Percentiles rank a stretch among this genome's conserved stretches.
Evolutionary conservation across 2,888 invertebrate genomes (phyloP).

Genomic region (Marasmarcha lunaedactyla): DNA sequence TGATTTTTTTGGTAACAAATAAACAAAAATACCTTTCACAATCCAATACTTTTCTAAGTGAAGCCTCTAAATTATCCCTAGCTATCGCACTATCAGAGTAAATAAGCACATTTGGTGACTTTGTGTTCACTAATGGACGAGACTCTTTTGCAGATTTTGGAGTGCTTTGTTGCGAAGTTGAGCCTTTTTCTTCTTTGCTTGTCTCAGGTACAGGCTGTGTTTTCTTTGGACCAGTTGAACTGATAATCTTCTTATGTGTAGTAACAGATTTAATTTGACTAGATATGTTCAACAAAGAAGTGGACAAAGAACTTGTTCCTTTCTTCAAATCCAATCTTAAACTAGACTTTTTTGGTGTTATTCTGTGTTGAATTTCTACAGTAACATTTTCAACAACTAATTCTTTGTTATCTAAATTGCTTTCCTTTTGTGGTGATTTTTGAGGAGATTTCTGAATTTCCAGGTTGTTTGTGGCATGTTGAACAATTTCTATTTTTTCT

Average conservation of each 20-base stretch:
- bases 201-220: conserved; percentile 35
- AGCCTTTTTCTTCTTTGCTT: conserved; percentile 33
- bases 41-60: conserved; percentile 77
- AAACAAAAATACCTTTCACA: conserved; percentile 71
- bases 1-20: too few relatives aligned
- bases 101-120: conserved; percentile 85
- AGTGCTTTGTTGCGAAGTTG: conserved; percentile 35
- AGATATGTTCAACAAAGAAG: conserved; percentile 56
- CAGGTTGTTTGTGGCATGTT: conserved; percentile 12
- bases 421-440: conserved; percentile 23
- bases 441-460: conserved; percentile 18
- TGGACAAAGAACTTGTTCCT: conserved; percentile 53
- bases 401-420: conserved; percentile 31
- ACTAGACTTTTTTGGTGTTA: conserved; percentile 60
- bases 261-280: conserved; percentile 64
- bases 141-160: conserved; percentile 52
- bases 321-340: conserved; percentile 56
- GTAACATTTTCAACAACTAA: conserved; percentile 56
- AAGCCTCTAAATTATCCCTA: conserved; percentile 79
- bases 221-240: conserved; percentile 56
- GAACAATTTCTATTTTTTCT: conserved; percentile 17
- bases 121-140: conserved; percentile 70
- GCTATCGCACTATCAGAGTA: conserved; percentile 83
- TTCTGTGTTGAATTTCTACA: conserved; percentile 62
- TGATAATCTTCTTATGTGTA: conserved; percentile 57